These are phyloP conservation scores for Trochalopteron elliotii DNA, from an alignment of 2,113 vertebrate genomes.

Conservation along the genomic window DNA sequence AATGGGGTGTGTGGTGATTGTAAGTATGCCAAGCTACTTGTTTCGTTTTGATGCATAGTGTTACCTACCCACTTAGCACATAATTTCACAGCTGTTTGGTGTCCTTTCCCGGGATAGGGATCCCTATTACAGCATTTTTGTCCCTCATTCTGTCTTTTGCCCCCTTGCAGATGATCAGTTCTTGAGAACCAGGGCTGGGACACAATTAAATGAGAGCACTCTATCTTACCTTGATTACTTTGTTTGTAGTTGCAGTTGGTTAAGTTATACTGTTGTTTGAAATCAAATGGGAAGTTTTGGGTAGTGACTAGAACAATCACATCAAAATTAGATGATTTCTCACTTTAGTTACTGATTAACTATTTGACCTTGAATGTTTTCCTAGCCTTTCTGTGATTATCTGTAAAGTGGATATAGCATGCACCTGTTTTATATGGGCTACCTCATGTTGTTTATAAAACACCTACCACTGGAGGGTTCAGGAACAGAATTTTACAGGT, in stretches of 20 bases:
- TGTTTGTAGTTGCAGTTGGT: not conserved
- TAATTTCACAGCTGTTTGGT: not conserved
- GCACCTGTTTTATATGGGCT: not conserved
- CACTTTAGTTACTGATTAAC: not conserved
- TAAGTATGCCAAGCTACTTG: not conserved
- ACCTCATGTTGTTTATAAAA: not conserved
- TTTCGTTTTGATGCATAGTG: not conserved
- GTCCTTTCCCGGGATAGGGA: not conserved
- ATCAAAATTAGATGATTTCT: not conserved
- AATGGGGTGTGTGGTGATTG: not conserved
- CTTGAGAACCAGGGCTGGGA: not conserved
- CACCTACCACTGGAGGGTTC: not conserved
- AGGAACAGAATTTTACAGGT: not conserved
- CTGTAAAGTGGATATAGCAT: not conserved
- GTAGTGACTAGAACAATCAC: not conserved
- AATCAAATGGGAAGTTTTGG: not conserved
- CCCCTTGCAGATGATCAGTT: not conserved
- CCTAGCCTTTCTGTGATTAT: not conserved
- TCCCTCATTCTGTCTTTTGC: not conserved
- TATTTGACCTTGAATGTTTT: not conserved
- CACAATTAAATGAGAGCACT: not conserved
- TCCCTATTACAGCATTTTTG: not conserved
- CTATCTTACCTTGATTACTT: not conserved
- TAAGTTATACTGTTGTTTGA: not conserved
- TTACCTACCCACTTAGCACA: not conserved